phyloP scores from a whole-genome alignment of 2,888 invertebrate species.

The Aproaerema taeniolella region DNA sequence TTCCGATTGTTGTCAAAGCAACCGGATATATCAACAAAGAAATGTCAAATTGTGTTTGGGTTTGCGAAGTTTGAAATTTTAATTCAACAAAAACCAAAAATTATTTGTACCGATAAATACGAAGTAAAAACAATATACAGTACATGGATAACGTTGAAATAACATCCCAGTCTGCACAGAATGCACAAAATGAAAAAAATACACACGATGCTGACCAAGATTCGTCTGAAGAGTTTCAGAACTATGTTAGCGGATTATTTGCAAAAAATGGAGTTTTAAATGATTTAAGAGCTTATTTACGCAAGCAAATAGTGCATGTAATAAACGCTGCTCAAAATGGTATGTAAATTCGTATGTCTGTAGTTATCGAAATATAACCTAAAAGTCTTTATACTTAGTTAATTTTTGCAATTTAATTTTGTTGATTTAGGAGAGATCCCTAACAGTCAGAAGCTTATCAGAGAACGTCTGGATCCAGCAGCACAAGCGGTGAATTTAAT shows the following conservation, averaged over 20 bases:
- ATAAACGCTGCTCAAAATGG: slow-evolving; percentile 67
- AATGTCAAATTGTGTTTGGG: slow-evolving; percentile 44
- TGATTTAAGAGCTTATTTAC: slow-evolving; percentile 76
- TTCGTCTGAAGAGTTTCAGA: slow-evolving; percentile 74
- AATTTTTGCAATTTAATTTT: slow-evolving; percentile 8
- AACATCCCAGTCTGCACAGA: background rate
- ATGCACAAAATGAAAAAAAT: slow-evolving; percentile 11
- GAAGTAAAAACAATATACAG: too few relatives aligned
- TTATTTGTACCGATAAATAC: too few relatives aligned
- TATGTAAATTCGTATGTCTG: slow-evolving; percentile 23
- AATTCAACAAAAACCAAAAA: too few relatives aligned
- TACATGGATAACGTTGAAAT: slow-evolving; percentile 4
- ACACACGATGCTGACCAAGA: slow-evolving; percentile 29
- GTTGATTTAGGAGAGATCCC: slow-evolving; percentile 44
- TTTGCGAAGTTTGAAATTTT: slow-evolving; percentile 68
- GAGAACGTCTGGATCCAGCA: slow-evolving; percentile 63
- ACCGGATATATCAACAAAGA: slow-evolving; percentile 51
- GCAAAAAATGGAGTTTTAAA: slow-evolving; percentile 78
- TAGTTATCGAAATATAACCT: too few relatives aligned
- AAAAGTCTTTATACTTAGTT: slow-evolving; percentile 2
- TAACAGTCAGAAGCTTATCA: slow-evolving; percentile 53
- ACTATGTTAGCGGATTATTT: slow-evolving; percentile 74
- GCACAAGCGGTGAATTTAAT: slow-evolving; percentile 79
- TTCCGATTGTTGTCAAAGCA: slow-evolving; percentile 16
- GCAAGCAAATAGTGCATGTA: slow-evolving; percentile 76